phyloP scores from a whole-genome alignment of 37 sponge, comb jelly and placozoan genomes.

The Spongilla lacustris region DNA sequence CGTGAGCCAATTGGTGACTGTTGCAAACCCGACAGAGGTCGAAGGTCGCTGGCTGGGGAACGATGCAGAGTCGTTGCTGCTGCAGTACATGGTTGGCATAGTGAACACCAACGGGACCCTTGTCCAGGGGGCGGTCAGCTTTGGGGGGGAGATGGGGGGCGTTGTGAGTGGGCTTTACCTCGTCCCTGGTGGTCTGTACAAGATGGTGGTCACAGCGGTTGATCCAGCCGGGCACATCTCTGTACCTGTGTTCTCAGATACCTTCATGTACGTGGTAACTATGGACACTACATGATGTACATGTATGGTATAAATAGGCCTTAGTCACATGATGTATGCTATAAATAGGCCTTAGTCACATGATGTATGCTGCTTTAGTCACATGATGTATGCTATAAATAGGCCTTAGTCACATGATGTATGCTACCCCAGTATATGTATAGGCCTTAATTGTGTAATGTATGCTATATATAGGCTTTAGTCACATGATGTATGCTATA shows the following conservation, averaged over 20 bases:
- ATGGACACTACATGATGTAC: no score
- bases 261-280: slow-evolving; percentile 40
- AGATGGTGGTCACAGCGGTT: slow-evolving; percentile 54
- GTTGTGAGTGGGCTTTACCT: slow-evolving; percentile 37
- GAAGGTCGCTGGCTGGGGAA: slow-evolving; percentile 53
- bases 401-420: no score
- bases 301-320: no score
- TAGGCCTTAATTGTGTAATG: no score
- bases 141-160: slow-evolving; percentile 9
- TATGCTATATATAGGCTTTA: no score
- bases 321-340: no score
- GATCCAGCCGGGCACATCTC: slow-evolving; percentile 48
- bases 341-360: no score
- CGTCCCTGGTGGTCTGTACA: slow-evolving; percentile 31
- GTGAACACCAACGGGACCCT: slow-evolving; percentile 16
- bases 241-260: slow-evolving; percentile 13
- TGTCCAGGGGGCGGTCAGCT: slow-evolving; percentile 17
- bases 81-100: slow-evolving; percentile 52
- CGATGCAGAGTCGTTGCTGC: slow-evolving; percentile 54
- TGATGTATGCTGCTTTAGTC: no score
- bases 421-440: no score
- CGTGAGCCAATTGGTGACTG: neutral
- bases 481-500: no score
- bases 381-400: no score
- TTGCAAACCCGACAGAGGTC: slow-evolving; percentile 28